These are phyloP conservation scores for Dryas iulia DNA, from an alignment of 1,140 invertebrate species.

Conservation along the genomic window DNA sequence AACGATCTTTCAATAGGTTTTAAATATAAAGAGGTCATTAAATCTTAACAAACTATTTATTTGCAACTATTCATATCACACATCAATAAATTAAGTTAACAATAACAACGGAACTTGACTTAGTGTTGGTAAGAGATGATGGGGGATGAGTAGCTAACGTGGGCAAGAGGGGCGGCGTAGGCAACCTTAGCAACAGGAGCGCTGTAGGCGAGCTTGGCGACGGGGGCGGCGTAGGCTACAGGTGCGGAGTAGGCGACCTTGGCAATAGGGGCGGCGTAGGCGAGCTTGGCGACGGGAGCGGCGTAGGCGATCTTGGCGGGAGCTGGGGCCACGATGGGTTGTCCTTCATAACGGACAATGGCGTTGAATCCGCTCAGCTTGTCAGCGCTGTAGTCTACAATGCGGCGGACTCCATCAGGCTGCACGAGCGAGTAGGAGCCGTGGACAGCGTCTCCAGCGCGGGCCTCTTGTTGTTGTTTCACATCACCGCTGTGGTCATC, in stretches of 20 bases:
- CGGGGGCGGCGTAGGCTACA: slow-evolving; percentile 41
- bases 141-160: slow-evolving; percentile 57
- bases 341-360: slow-evolving; percentile 58
- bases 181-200: slow-evolving; percentile 42
- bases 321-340: slow-evolving; percentile 39
- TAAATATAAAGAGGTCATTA: not conserved
- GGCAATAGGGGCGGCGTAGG: slow-evolving; percentile 41
- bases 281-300: slow-evolving; percentile 34
- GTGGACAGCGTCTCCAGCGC: slow-evolving; percentile 81
- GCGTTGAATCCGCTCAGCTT: slow-evolving; percentile 61
- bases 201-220: slow-evolving; percentile 44
- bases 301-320: slow-evolving; percentile 48
- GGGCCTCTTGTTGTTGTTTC: slow-evolving; percentile 70
- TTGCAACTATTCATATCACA: slow-evolving; percentile 17
- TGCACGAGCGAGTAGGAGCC: slow-evolving; percentile 82
- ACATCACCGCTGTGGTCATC: slow-evolving; percentile 80
- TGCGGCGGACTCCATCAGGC: slow-evolving; percentile 81
- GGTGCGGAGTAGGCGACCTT: slow-evolving; percentile 47
- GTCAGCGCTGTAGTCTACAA: slow-evolving; percentile 82
- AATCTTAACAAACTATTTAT: slow-evolving; percentile 14
- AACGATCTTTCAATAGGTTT: too few species aligned
- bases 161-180: slow-evolving; percentile 45
- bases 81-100: slow-evolving; percentile 26
- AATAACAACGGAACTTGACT: slow-evolving; percentile 32
- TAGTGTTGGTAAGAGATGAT: slow-evolving; percentile 61